phyloP scores from a whole-genome alignment of 1,140 invertebrate species.

The Drosophila kohkoa region DNA sequence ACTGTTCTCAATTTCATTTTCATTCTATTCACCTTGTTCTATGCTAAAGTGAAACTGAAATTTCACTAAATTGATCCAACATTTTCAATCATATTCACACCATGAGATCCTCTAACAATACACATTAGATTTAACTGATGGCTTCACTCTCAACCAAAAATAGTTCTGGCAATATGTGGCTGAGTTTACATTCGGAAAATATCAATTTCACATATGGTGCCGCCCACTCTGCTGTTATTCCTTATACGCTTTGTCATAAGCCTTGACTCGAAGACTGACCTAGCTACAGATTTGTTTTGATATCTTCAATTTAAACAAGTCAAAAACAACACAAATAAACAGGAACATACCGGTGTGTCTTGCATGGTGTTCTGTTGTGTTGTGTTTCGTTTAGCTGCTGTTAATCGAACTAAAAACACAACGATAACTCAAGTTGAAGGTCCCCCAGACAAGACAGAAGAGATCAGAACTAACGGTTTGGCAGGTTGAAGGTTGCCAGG shows the following conservation, averaged over 20 bases:
- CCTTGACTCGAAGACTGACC: conserved; percentile 48
- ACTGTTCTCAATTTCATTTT: background rate
- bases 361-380: background rate
- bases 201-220: conserved; percentile 24
- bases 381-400: no score
- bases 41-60: background rate
- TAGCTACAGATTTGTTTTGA: conserved; percentile 54
- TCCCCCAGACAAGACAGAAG: background rate
- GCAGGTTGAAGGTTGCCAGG: conserved; percentile 47
- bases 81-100: background rate
- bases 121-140: background rate
- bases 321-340: conserved; percentile 52
- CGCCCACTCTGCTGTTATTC: conserved; percentile 1
- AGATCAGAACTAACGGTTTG: conserved; percentile 20
- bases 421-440: conserved; percentile 31
- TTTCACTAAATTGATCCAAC: background rate
- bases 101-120: background rate
- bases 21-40: background rate
- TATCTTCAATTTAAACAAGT: conserved; percentile 51
- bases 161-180: background rate
- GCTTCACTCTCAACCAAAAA: background rate
- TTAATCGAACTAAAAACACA: conserved; percentile 37
- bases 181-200: conserved; percentile 19
- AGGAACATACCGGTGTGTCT: conserved; percentile 13
- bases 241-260: conserved; percentile 32